Percentiles rank a stretch among this genome's conserved stretches.
Evolutionary conservation across 2,888 invertebrate genomes (phyloP).

Genomic region (Villa cingulata): DNA sequence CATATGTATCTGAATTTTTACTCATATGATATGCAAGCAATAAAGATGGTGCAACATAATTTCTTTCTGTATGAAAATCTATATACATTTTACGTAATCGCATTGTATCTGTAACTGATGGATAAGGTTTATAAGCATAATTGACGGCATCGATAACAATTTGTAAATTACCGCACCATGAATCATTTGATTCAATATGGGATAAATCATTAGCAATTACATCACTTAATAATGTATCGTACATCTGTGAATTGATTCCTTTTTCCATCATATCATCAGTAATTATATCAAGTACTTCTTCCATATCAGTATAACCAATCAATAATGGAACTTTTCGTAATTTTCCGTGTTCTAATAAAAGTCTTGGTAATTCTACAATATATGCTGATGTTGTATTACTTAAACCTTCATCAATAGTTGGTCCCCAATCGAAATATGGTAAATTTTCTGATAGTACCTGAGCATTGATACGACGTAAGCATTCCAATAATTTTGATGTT

Average conservation of each 20-base stretch:
- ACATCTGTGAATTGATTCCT: conserved; percentile 40
- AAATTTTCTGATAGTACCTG: conserved; percentile 47
- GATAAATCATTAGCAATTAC: conserved; percentile 48
- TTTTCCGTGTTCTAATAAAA: conserved; percentile 45
- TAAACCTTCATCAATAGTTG: conserved; percentile 57
- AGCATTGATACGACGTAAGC: conserved; percentile 49
- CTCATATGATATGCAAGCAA: conserved; percentile 52
- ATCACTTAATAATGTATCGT: conserved; percentile 49
- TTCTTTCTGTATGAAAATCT: conserved; percentile 61
- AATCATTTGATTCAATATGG: conserved; percentile 39
- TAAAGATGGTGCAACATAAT: conserved; percentile 57
- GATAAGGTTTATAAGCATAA: conserved; percentile 61
- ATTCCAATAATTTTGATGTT: conserved; percentile 51
- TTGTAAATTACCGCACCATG: conserved; percentile 48
- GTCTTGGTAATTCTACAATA: conserved; percentile 51
- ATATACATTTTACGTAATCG: conserved; percentile 50
- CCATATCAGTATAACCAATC: conserved; percentile 71
- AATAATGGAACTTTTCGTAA: conserved; percentile 57
- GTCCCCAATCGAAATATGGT: conserved; percentile 57
- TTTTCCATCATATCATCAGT: conserved; percentile 45
- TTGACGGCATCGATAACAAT: conserved; percentile 57
- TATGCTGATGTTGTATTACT: conserved; percentile 54
- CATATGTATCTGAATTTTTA: conserved; percentile 43
- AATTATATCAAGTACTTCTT: conserved; percentile 54
- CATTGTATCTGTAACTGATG: conserved; percentile 46